These are phyloP conservation scores for Lepidotrigona ventralis DNA, from an alignment of 1,140 invertebrate genomes.

Conservation along the genomic window DNA sequence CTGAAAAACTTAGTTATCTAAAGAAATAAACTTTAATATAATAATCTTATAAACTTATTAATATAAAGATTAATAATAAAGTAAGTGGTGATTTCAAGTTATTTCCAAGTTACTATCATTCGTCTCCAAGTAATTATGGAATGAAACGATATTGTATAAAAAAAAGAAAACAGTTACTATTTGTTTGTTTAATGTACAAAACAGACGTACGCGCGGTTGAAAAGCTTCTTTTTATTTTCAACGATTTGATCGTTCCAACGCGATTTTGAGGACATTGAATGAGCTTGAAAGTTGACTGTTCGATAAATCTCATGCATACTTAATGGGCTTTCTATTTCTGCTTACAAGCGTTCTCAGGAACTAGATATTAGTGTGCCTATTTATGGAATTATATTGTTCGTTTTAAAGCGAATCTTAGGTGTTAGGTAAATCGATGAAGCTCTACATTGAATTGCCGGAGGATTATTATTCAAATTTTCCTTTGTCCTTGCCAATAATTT, in stretches of 20 bases:
- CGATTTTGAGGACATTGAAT: slow-evolving; percentile 18
- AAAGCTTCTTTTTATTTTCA: too few species aligned
- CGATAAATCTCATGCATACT: slow-evolving; percentile 35
- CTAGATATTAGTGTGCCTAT: slow-evolving; percentile 16
- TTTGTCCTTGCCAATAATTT: background rate
- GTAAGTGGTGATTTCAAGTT: too few species aligned
- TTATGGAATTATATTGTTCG: background rate
- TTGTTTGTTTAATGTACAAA: background rate
- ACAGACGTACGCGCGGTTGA: background rate
- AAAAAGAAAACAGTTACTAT: too few species aligned
- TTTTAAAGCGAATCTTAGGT: background rate
- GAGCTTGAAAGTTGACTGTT: slow-evolving; percentile 22
- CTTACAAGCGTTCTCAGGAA: background rate
- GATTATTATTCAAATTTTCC: background rate
- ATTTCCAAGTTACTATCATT: too few species aligned
- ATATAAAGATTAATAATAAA: too few species aligned
- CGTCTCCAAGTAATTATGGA: background rate
- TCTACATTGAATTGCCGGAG: too few species aligned
- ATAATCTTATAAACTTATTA: too few species aligned
- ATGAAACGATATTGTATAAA: background rate
- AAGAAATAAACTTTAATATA: too few species aligned
- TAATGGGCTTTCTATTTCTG: slow-evolving; percentile 33
- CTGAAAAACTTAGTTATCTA: too few species aligned
- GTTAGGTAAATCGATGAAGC: background rate
- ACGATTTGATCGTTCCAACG: background rate